Percentiles rank a stretch among this genome's conserved stretches.
Evolutionary conservation across 2,797 vertebrate genomes (phyloP).

Genomic region (Psittacula derbiana): DNA sequence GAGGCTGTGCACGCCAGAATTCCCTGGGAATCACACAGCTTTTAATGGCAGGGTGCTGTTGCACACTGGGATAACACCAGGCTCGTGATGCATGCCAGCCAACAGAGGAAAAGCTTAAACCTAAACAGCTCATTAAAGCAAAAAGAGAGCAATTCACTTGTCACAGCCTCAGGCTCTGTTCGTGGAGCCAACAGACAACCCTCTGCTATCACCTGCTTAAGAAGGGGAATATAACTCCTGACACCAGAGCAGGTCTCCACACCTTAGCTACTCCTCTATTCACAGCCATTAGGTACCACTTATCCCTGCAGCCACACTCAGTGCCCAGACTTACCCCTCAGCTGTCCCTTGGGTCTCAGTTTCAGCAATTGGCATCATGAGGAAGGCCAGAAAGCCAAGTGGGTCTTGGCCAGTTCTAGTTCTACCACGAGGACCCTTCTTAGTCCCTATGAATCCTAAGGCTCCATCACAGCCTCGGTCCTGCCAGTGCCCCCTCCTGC

Average conservation of each 20-base stretch:
- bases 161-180: neutral
- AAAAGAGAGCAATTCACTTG: neutral
- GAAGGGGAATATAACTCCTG: neutral
- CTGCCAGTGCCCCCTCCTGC: neutral
- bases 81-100: neutral
- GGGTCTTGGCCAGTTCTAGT: neutral
- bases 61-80: neutral
- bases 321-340: neutral
- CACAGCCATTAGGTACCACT: fast-evolving
- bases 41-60: neutral
- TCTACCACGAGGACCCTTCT: neutral
- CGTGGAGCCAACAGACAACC: neutral
- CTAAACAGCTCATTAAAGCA: neutral
- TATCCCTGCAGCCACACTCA: fast-evolving
- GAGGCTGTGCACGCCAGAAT: neutral
- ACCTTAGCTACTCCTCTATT: neutral
- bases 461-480: neutral
- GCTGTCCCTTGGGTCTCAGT: neutral
- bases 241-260: neutral
- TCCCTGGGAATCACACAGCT: neutral
- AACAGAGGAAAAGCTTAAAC: neutral
- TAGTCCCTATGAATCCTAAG: neutral
- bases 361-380: neutral
- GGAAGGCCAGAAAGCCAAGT: neutral
- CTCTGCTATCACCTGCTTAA: neutral